These are phyloP conservation scores for Polia nebulosa DNA, from an alignment of 2,888 invertebrate species.

Conservation along the genomic window DNA sequence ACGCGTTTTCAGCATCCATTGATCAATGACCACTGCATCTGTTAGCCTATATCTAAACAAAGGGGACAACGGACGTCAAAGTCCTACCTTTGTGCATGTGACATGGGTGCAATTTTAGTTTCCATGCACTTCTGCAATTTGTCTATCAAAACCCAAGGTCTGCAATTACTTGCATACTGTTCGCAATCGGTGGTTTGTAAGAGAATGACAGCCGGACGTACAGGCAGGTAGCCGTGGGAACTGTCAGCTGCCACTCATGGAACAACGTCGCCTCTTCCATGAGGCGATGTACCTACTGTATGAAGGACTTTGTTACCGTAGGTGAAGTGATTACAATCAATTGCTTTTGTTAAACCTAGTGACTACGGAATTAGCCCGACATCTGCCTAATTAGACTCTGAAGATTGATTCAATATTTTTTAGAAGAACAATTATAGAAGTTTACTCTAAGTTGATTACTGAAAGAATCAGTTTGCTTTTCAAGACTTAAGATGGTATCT, in stretches of 20 bases:
- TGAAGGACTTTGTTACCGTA: no score
- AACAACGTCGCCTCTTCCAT: neutral
- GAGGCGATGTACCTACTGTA: no score
- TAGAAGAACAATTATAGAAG: no score
- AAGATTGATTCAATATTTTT: no score
- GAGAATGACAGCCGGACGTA: neutral
- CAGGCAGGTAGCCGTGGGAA: neutral
- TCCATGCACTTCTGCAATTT: constrained; percentile 8
- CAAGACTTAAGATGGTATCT: no score
- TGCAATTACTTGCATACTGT: constrained; percentile 6
- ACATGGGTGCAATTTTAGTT: neutral
- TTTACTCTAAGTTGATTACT: neutral
- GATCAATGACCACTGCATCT: neutral
- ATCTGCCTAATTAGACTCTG: no score
- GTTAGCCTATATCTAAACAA: neutral
- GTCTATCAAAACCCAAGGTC: constrained; percentile 9
- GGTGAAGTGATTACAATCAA: neutral
- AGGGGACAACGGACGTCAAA: constrained; percentile 6
- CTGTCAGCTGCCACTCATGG: neutral
- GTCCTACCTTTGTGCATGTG: neutral
- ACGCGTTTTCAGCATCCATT: neutral
- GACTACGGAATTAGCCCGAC: neutral
- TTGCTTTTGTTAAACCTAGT: neutral
- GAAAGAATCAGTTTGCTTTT: no score
- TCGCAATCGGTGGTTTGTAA: neutral